Evolutionary conservation across 2,113 vertebrate species (phyloP).

Genomic region (Lutjanus erythropterus): DNA sequence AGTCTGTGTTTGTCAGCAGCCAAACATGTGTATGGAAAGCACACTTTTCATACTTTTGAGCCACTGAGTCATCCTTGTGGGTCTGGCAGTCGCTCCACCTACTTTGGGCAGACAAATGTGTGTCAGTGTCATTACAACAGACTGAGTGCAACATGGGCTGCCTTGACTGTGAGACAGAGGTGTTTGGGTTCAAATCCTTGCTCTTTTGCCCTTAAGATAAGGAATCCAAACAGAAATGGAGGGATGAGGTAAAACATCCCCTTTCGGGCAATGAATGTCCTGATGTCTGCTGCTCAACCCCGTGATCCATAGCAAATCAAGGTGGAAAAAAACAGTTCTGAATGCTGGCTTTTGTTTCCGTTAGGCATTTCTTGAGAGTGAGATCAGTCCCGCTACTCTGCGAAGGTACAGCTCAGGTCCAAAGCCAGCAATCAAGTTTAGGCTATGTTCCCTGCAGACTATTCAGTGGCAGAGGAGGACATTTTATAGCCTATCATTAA

Average conservation of each 20-base stretch:
- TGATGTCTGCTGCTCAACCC: slow-evolving; percentile 42
- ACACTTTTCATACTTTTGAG: slow-evolving; percentile 2
- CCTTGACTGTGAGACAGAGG: slow-evolving; percentile 1
- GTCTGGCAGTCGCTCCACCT: slow-evolving; percentile 16
- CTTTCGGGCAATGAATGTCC: slow-evolving; percentile 14
- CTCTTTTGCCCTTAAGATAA: slow-evolving; percentile 26
- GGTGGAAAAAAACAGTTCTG: slow-evolving; percentile 52
- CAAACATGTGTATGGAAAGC: slow-evolving; percentile 25
- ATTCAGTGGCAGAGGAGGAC: slow-evolving; percentile 30
- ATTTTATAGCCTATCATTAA: slow-evolving; percentile 55
- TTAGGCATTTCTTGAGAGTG: slow-evolving; percentile 64
- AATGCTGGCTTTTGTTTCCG: slow-evolving; percentile 72
- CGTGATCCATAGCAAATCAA: slow-evolving; percentile 59
- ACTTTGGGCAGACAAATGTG: slow-evolving; percentile 40
- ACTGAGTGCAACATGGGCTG: slow-evolving; percentile 3
- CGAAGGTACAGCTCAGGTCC: slow-evolving; percentile 57
- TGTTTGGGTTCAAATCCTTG: slow-evolving; percentile 34
- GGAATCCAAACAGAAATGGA: slow-evolving; percentile 19
- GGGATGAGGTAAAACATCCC: slow-evolving; percentile 12
- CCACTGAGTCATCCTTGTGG: slow-evolving; percentile 34
- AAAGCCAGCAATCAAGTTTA: slow-evolving; percentile 50
- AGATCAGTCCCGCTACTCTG: slow-evolving; percentile 65
- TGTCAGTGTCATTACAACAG: slow-evolving; percentile 35
- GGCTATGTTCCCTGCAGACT: slow-evolving; percentile 28
- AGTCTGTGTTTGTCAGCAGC: slow-evolving; percentile 24